Percentiles rank a stretch among this genome's conserved stretches.
These are phyloP conservation scores for Pammene fasciana DNA, from an alignment of 2,888 invertebrate species.

Conservation along the genomic window DNA sequence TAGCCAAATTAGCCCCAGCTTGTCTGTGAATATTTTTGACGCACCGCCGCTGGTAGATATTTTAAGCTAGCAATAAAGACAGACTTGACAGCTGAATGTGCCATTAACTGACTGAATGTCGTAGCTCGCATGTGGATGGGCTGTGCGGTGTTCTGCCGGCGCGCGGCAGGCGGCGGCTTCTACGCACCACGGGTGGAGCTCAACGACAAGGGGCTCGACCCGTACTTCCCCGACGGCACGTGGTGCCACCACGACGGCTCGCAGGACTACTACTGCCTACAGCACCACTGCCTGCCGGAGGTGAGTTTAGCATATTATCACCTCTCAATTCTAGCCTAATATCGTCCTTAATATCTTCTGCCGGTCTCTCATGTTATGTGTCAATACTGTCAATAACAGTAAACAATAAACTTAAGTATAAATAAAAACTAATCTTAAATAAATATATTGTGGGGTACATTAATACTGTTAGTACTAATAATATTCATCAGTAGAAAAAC, in stretches of 20 bases:
- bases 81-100: not conserved
- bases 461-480: too few relatives aligned
- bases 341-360: too few relatives aligned
- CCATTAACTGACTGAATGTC: not conserved
- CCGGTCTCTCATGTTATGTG: too few relatives aligned
- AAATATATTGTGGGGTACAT: too few relatives aligned
- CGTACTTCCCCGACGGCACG: slow-evolving; percentile 91
- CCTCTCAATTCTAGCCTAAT: too few relatives aligned
- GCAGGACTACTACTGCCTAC: slow-evolving; percentile 87
- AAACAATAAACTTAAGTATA: too few relatives aligned
- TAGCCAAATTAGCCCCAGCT: too few relatives aligned
- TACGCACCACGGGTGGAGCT: slow-evolving; percentile 90
- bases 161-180: slow-evolving; percentile 85
- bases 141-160: slow-evolving; percentile 90
- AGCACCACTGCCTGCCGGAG: slow-evolving; percentile 90
- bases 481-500: too few relatives aligned
- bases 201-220: slow-evolving; percentile 87
- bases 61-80: not conserved
- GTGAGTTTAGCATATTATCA: slow-evolving; percentile 62
- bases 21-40: too few relatives aligned
- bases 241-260: slow-evolving; percentile 88
- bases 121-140: slow-evolving; percentile 90
- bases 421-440: too few relatives aligned
- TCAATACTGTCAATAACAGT: too few relatives aligned
- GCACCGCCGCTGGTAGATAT: too few relatives aligned